Evolutionary conservation across 2,888 invertebrate genomes (phyloP).

Genomic region (Sminthurinus aureus): DNA sequence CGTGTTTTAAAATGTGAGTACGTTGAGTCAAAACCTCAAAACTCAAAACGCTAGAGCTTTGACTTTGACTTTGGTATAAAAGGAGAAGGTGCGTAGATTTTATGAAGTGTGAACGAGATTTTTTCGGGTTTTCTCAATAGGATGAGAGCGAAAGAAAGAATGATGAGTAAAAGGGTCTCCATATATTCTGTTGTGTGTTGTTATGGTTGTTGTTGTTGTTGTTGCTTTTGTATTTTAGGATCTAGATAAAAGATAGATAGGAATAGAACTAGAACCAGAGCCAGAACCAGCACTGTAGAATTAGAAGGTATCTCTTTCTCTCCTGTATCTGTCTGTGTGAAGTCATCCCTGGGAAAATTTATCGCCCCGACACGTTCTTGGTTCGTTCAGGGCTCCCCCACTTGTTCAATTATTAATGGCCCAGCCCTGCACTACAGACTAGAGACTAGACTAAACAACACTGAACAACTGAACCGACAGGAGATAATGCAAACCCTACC

Average conservation of each 20-base stretch:
- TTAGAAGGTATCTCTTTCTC: slow-evolving; percentile 12
- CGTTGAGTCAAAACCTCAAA: neutral
- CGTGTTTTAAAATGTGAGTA: neutral
- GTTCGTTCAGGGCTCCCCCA: slow-evolving; percentile 52
- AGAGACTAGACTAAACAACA: neutral
- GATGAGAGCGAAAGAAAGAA: slow-evolving; percentile 29
- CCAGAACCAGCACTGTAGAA: neutral
- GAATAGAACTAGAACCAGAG: neutral
- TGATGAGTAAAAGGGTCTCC: neutral
- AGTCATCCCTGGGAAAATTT: slow-evolving; percentile 59
- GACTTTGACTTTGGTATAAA: neutral
- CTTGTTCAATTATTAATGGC: slow-evolving; percentile 58
- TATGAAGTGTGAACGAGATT: slow-evolving; percentile 60
- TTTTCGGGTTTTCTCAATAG: slow-evolving; percentile 47
- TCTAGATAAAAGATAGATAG: neutral
- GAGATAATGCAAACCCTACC: neutral
- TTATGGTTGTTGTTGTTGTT: neutral
- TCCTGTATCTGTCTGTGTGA: slow-evolving; percentile 43
- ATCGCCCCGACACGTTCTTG: slow-evolving; percentile 57
- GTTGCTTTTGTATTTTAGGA: neutral
- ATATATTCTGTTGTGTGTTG: neutral
- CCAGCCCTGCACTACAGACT: slow-evolving; percentile 32
- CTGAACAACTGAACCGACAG: neutral
- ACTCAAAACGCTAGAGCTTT: too few species aligned
- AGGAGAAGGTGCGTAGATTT: slow-evolving; percentile 48